phyloP scores from a whole-genome alignment of 1,140 invertebrate genomes.

The Hylaeus volcanicus region DNA sequence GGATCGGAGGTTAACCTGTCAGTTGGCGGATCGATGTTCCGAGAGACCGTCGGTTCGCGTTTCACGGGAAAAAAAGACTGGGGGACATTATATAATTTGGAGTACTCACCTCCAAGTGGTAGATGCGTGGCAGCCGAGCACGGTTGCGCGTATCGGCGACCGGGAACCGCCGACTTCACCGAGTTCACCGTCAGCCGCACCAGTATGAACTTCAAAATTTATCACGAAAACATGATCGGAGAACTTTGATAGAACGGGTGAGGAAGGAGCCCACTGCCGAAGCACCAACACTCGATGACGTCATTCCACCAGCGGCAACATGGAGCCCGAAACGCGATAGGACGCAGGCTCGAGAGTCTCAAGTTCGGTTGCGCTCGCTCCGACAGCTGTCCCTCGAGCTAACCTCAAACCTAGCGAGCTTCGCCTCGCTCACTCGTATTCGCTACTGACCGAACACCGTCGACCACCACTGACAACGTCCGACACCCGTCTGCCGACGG shows the following conservation, averaged over 20 bases:
- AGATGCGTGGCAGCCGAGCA: slow-evolving; percentile 26
- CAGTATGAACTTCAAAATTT: slow-evolving; percentile 61
- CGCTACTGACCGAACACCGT: background rate
- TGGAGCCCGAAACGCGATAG: slow-evolving; percentile 55
- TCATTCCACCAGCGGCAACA: slow-evolving; percentile 64
- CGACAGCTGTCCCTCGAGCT: slow-evolving; percentile 28
- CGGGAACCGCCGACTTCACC: slow-evolving; percentile 36
- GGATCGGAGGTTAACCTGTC: slow-evolving; percentile 72
- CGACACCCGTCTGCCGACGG: background rate
- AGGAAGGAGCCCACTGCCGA: slow-evolving; percentile 53
- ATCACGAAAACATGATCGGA: slow-evolving; percentile 74
- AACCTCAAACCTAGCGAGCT: slow-evolving; percentile 48
- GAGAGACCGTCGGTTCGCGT: slow-evolving; percentile 3
- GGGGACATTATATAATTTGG: slow-evolving; percentile 58
- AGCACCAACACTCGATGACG: slow-evolving; percentile 72
- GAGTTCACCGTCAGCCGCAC: slow-evolving; percentile 44
- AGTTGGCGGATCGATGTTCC: slow-evolving; percentile 67
- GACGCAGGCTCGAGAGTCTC: slow-evolving; percentile 38
- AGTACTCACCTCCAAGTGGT: slow-evolving; percentile 48
- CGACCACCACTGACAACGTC: slow-evolving; percentile 22
- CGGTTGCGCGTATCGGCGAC: slow-evolving; percentile 8
- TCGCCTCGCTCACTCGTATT: background rate
- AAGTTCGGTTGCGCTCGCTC: slow-evolving; percentile 14
- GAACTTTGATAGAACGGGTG: slow-evolving; percentile 52
- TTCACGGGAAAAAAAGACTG: slow-evolving; percentile 2